Evolutionary conservation across 2,797 vertebrate species (phyloP).

Genomic region (Gambelia wislizenii): DNA sequence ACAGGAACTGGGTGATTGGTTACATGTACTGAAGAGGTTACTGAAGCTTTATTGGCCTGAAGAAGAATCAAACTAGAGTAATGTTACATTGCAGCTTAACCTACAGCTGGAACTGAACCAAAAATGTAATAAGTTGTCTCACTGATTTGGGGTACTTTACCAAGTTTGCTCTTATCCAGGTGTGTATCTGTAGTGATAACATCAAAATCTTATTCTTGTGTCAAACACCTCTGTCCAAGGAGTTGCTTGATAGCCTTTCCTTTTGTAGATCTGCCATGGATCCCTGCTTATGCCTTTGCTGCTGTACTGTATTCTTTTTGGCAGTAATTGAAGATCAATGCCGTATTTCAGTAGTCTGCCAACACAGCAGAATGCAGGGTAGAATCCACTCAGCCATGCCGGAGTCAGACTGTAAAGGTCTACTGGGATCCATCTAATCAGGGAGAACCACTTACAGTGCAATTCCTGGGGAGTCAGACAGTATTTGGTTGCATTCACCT

Average conservation of each 20-base stretch:
- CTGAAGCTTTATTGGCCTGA: background rate
- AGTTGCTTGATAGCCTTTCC: background rate
- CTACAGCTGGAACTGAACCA: background rate
- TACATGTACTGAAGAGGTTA: background rate
- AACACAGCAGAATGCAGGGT: background rate
- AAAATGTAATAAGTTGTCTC: background rate
- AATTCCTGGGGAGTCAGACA: background rate
- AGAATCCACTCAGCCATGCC: background rate
- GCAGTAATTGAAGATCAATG: constrained; percentile 15
- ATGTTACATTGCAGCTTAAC: background rate
- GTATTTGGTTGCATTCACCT: background rate
- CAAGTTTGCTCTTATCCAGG: background rate
- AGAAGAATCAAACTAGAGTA: background rate
- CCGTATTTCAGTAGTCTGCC: background rate
- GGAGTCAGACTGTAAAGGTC: background rate
- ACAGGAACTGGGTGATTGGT: background rate
- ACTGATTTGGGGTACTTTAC: background rate
- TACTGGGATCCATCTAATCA: background rate
- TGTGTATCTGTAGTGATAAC: background rate
- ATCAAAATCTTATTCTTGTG: background rate
- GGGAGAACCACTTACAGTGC: background rate
- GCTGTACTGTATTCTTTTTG: constrained; percentile 1
- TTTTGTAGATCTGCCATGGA: background rate
- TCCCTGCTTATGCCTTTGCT: background rate
- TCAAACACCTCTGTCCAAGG: background rate